phyloP scores from a whole-genome alignment of 2,888 invertebrate species.

The Bruchidius siliquastri region DNA sequence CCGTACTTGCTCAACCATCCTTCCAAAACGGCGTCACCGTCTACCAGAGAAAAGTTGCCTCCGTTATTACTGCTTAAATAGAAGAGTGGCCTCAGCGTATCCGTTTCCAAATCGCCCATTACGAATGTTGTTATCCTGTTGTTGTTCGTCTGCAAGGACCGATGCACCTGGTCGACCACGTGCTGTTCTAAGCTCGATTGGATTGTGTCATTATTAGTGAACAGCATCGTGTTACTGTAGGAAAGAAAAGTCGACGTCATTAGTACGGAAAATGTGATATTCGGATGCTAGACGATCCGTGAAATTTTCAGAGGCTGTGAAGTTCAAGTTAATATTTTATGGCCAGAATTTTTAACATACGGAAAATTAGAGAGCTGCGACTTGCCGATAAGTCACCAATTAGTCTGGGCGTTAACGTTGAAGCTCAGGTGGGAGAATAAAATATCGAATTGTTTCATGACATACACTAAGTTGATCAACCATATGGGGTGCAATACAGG shows the following conservation, averaged over 20 bases:
- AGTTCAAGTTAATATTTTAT: too few relatives aligned
- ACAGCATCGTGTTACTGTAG: constrained; percentile 11
- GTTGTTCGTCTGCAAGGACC: constrained; percentile 18
- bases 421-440: too few relatives aligned
- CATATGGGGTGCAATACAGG: too few relatives aligned
- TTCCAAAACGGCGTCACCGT: constrained; percentile 39
- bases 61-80: constrained; percentile 29
- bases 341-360: too few relatives aligned
- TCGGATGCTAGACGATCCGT: too few relatives aligned
- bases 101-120: constrained; percentile 40
- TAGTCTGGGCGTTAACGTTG: too few relatives aligned
- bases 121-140: constrained; percentile 19
- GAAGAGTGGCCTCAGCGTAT: constrained; percentile 37
- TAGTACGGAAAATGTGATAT: background rate
- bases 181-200: constrained; percentile 22
- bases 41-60: constrained; percentile 33
- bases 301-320: too few relatives aligned
- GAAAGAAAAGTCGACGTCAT: background rate
- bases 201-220: constrained; percentile 7
- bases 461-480: too few relatives aligned
- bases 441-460: too few relatives aligned
- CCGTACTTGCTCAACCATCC: constrained; percentile 50
- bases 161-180: constrained; percentile 25
- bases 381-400: too few relatives aligned
- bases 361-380: too few relatives aligned